These are phyloP conservation scores for Catonia carolina DNA, from an alignment of 2,888 invertebrate species.

Conservation along the genomic window DNA sequence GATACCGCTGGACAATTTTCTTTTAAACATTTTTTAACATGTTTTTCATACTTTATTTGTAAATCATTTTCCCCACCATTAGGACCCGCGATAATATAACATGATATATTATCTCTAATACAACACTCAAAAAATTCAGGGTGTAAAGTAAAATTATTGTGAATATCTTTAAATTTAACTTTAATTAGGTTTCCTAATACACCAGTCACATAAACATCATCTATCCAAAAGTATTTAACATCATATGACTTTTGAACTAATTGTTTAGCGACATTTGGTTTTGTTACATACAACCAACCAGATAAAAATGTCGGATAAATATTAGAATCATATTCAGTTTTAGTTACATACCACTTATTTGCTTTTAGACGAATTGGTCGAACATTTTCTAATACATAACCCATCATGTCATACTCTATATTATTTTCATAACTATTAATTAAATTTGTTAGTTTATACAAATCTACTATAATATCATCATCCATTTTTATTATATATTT, in stretches of 20 bases:
- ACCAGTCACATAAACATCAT: slow-evolving; percentile 82
- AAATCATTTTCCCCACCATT: slow-evolving; percentile 68
- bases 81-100: slow-evolving; percentile 66
- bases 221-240: slow-evolving; percentile 82
- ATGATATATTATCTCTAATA: slow-evolving; percentile 54
- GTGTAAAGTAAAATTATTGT: slow-evolving; percentile 60
- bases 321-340: slow-evolving; percentile 53
- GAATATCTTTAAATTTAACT: slow-evolving; percentile 53
- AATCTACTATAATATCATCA: slow-evolving; percentile 69
- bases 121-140: slow-evolving; percentile 69
- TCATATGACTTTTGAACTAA: slow-evolving; percentile 51
- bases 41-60: slow-evolving; percentile 56
- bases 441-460: slow-evolving; percentile 50
- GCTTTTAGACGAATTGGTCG: slow-evolving; percentile 56
- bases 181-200: slow-evolving; percentile 55
- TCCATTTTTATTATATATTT: slow-evolving; percentile 71
- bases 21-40: slow-evolving; percentile 52
- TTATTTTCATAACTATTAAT: slow-evolving; percentile 35
- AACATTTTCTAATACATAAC: slow-evolving; percentile 59
- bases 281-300: slow-evolving; percentile 78
- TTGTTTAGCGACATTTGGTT: slow-evolving; percentile 52
- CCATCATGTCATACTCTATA: slow-evolving; percentile 47
- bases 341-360: slow-evolving; percentile 76
- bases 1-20: slow-evolving; percentile 49
- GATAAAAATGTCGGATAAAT: slow-evolving; percentile 70